A percentile compares a stretch with the other conserved stretches of the same genome.
Conservation (phyloP, 2,113 vertebrate genomes). For the Rattus rattus region DNA sequence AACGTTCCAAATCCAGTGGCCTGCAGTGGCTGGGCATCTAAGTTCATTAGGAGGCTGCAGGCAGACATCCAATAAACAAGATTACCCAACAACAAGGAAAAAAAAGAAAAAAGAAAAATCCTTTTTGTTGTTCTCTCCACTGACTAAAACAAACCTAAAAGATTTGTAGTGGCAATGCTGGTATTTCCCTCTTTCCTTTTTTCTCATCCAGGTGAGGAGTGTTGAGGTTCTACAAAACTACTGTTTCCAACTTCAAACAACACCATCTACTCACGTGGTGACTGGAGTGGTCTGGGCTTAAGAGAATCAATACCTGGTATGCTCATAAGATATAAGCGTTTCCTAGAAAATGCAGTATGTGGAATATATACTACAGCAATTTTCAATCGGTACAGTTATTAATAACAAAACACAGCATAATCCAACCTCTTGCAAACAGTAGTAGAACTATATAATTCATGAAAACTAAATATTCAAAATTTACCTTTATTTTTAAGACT, state of each 20-base stretch:
- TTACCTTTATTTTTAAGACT: background rate
- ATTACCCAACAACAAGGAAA: no score
- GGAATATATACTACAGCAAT: background rate
- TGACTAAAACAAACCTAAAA: background rate
- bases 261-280: background rate
- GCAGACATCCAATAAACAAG: no score
- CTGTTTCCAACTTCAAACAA: background rate
- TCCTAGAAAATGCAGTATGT: background rate
- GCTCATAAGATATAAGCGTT: background rate
- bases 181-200: background rate
- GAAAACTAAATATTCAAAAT: background rate
- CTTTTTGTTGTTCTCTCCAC: background rate
- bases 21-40: no score
- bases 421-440: background rate
- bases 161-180: background rate
- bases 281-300: background rate
- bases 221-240: background rate
- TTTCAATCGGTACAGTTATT: background rate
- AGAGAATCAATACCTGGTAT: background rate
- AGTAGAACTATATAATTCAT: background rate
- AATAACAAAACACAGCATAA: constrained; percentile 7
- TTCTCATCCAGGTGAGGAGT: background rate
- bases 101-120: no score
- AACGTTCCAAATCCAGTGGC: no score
- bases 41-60: no score